Conservation (phyloP, 2,797 vertebrate genomes). For the Oryzias sinensis region DNA sequence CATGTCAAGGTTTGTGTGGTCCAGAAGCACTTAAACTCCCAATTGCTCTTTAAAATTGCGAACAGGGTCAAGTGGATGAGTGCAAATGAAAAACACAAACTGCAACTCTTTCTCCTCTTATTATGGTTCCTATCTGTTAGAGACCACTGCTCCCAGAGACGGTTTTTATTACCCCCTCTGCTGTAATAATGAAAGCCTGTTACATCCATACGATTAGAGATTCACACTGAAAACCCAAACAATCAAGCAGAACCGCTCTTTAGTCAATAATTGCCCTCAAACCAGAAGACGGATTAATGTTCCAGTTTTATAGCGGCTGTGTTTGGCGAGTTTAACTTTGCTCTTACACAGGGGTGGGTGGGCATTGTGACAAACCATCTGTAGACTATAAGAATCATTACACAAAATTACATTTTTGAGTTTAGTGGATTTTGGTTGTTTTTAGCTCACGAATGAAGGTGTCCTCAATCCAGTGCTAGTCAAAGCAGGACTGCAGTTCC, state of each 20-base stretch:
- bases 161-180: slow-evolving; percentile 31
- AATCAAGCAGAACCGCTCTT: slow-evolving; percentile 32
- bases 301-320: slow-evolving; percentile 20
- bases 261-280: slow-evolving; percentile 35
- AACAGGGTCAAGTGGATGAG: slow-evolving; percentile 24
- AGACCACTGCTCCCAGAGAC: slow-evolving; percentile 12
- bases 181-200: slow-evolving; percentile 41
- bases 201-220: slow-evolving; percentile 31
- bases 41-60: slow-evolving; percentile 24
- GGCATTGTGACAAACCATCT: slow-evolving; percentile 31
- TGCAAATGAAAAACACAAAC: slow-evolving; percentile 25
- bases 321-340: slow-evolving; percentile 26
- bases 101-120: slow-evolving; percentile 18
- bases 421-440: slow-evolving; percentile 52
- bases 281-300: slow-evolving; percentile 37
- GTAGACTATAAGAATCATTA: slow-evolving; percentile 30
- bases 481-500: slow-evolving; percentile 65
- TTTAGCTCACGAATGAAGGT: slow-evolving; percentile 37
- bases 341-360: slow-evolving; percentile 14
- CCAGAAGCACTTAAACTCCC: not conserved
- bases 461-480: slow-evolving; percentile 61
- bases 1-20: not conserved
- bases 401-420: slow-evolving; percentile 39
- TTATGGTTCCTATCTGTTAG: slow-evolving; percentile 21
- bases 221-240: slow-evolving; percentile 30